These are phyloP conservation scores for Machaerirhynchus nigripectus DNA, from an alignment of 2,113 vertebrate species.

Conservation along the genomic window DNA sequence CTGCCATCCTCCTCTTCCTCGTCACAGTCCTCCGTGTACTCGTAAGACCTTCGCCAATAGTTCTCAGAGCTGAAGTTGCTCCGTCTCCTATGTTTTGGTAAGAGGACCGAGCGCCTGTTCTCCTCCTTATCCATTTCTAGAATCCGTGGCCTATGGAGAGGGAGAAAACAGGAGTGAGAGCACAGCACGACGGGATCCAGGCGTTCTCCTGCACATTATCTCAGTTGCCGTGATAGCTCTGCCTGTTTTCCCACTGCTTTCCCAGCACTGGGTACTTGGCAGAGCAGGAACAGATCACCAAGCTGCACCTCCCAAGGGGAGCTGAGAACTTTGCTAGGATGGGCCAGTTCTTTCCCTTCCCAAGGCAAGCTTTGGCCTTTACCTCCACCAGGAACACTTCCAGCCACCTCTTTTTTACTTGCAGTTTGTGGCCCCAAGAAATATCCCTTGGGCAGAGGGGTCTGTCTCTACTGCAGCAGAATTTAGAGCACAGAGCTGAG, in stretches of 20 bases:
- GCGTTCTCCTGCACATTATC: accelerated
- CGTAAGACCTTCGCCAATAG: slow-evolving; percentile 85
- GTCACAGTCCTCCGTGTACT: slow-evolving; percentile 72
- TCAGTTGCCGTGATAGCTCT: accelerated
- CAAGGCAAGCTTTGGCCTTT: background rate
- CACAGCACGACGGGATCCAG: accelerated
- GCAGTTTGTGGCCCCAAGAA: background rate
- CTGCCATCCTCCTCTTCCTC: slow-evolving; percentile 76
- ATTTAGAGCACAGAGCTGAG: background rate
- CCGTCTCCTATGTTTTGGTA: slow-evolving; percentile 80
- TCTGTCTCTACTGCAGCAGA: background rate
- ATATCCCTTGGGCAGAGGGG: background rate
- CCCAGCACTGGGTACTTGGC: background rate
- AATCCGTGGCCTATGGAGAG: slow-evolving; percentile 83
- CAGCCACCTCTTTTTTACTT: background rate
- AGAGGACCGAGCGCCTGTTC: slow-evolving; percentile 87
- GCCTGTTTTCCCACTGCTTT: background rate
- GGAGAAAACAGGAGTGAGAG: background rate
- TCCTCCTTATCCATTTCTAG: slow-evolving; percentile 99
- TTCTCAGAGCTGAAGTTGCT: slow-evolving; percentile 86
- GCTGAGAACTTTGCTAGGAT: background rate
- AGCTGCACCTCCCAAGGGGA: background rate
- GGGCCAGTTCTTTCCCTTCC: background rate
- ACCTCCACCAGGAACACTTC: background rate
- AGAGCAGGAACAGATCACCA: background rate